A percentile compares a stretch with the other conserved stretches of the same genome.
These are phyloP conservation scores for Choloepus hoffmanni DNA, from an alignment of 2,113 vertebrate species.

Conservation along the genomic window DNA sequence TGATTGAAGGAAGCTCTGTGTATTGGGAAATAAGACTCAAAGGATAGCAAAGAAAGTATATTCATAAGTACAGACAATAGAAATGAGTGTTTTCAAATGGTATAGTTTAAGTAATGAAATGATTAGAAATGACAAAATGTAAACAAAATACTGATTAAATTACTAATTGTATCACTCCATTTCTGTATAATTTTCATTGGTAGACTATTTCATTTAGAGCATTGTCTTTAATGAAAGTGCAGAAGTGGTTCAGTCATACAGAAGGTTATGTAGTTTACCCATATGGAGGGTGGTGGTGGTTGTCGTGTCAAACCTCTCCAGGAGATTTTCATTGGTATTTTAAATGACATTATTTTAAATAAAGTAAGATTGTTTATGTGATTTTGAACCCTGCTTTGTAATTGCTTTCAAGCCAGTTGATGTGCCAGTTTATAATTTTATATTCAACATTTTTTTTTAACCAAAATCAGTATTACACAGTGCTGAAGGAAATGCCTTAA, in stretches of 20 bases:
- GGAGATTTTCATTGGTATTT: background rate
- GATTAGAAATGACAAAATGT: background rate
- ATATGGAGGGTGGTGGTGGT: background rate
- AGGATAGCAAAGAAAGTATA: background rate
- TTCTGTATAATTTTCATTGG: background rate
- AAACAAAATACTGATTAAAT: background rate
- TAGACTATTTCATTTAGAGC: background rate
- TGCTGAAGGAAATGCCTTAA: background rate
- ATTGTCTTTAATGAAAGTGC: background rate
- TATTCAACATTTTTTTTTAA: background rate
- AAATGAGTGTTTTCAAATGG: background rate
- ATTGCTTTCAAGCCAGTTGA: background rate
- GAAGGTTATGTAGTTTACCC: background rate
- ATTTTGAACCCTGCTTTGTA: conserved; percentile 9
- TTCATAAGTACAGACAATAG: background rate
- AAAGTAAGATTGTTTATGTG: background rate
- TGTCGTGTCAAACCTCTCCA: background rate
- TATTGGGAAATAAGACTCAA: background rate
- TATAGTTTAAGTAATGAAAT: background rate
- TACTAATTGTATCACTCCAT: background rate
- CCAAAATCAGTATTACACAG: background rate
- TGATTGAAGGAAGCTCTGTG: background rate
- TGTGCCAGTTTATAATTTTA: background rate
- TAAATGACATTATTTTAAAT: conserved; percentile 13
- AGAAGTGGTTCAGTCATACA: background rate